These are phyloP conservation scores for Lordiphosa fenestrarum DNA, from an alignment of 2,888 invertebrate species.

Conservation along the genomic window DNA sequence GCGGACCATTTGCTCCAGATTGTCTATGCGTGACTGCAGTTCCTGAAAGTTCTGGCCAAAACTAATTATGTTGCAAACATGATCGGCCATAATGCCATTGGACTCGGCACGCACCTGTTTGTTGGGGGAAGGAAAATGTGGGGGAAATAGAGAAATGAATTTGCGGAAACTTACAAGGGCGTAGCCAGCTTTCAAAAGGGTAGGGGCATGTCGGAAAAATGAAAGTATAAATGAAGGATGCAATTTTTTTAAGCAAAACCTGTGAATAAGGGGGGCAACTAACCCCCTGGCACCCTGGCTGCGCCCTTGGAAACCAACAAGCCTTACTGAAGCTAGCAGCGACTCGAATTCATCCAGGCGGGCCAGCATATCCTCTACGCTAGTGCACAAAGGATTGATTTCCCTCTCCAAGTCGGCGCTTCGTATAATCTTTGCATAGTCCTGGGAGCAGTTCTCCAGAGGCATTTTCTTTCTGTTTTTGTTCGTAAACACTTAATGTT, in stretches of 20 bases:
- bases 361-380: conserved; percentile 85
- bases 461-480: too few species aligned
- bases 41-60: conserved; percentile 82
- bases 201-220: too few species aligned
- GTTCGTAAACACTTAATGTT: too few species aligned
- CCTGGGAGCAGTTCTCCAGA: conserved; percentile 73
- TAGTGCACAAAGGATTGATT: conserved; percentile 83
- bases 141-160: too few species aligned
- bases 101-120: conserved; percentile 76
- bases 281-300: too few species aligned
- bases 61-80: conserved; percentile 82
- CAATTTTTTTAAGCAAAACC: too few species aligned
- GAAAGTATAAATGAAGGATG: too few species aligned
- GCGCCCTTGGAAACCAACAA: neutral
- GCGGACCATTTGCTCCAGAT: conserved; percentile 82
- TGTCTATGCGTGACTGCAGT: conserved; percentile 82
- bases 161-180: too few species aligned
- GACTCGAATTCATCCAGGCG: conserved; percentile 85
- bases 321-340: conserved; percentile 81
- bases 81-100: conserved; percentile 76
- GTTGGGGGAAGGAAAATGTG: too few species aligned
- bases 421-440: conserved; percentile 82
- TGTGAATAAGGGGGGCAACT: too few species aligned
- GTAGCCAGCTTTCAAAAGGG: too few species aligned
- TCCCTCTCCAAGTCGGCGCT: conserved; percentile 82